These are phyloP conservation scores for Chrysolina americana DNA, from an alignment of 2,888 invertebrate species.

Conservation along the genomic window DNA sequence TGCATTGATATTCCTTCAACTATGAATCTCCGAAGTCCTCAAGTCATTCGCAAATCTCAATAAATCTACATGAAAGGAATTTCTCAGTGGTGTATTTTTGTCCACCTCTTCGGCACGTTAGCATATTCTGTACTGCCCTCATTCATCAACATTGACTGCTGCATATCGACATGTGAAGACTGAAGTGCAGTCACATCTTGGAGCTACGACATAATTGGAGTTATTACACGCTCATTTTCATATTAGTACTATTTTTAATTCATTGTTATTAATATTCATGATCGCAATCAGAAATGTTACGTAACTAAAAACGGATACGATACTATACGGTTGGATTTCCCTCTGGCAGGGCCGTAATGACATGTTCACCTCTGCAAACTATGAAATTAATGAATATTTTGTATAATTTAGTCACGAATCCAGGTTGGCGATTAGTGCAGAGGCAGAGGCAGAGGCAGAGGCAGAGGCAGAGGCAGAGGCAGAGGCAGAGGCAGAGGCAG, in stretches of 20 bases:
- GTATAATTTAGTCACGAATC: too few species aligned
- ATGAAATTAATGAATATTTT: neutral
- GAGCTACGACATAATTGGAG: constrained; percentile 59
- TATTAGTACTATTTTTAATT: constrained; percentile 56
- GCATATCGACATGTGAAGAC: constrained; percentile 15
- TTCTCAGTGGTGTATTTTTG: neutral
- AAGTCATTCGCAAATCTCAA: neutral
- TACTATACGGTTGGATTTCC: constrained; percentile 39
- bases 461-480: too few species aligned
- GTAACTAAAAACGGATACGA: constrained; percentile 39
- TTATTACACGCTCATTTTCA: constrained; percentile 59
- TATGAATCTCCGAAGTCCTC: neutral
- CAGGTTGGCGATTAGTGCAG: too few species aligned
- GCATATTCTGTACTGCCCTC: neutral
- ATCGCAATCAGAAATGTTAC: constrained; percentile 37
- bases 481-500: too few species aligned
- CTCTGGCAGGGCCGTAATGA: constrained; percentile 43
- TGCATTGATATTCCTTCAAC: too few species aligned
- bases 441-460: too few species aligned
- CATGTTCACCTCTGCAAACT: constrained; percentile 19
- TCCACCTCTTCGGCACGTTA: neutral
- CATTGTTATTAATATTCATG: constrained; percentile 37
- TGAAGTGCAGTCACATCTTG: constrained; percentile 42
- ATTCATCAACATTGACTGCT: constrained; percentile 4
- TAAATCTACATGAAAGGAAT: neutral